Evolutionary conservation across 2,797 vertebrate genomes (phyloP).

Genomic region (Chanos chanos): DNA sequence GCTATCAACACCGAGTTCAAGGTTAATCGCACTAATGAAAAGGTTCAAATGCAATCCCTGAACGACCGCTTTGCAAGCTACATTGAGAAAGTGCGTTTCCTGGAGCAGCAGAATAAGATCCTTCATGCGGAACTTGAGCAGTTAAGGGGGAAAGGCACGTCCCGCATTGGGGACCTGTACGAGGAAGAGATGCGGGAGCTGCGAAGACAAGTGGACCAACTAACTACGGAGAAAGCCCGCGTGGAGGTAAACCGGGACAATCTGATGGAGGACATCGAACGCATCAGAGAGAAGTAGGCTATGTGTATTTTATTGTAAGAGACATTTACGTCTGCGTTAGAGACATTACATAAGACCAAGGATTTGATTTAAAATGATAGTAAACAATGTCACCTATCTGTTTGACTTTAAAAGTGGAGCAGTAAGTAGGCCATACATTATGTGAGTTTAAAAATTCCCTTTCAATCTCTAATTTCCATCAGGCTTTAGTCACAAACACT

Average conservation of each 20-base stretch:
- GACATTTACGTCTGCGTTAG: not conserved
- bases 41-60: conserved; percentile 91
- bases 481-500: too few relatives aligned
- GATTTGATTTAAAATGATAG: not conserved
- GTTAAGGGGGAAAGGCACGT: conserved; percentile 86
- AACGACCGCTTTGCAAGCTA: conserved; percentile 96
- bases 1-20: conserved; percentile 91
- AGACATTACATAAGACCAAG: not conserved
- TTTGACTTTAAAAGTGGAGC: too few relatives aligned
- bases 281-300: conserved; percentile 90
- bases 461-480: too few relatives aligned
- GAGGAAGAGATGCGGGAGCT: conserved; percentile 94
- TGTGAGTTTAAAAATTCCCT: too few relatives aligned
- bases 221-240: conserved; percentile 89
- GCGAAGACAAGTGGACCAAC: conserved; percentile 87
- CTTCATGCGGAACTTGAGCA: conserved; percentile 90
- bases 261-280: conserved; percentile 82
- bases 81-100: conserved; percentile 92
- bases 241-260: conserved; percentile 93
- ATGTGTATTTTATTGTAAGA: conserved; percentile 43
- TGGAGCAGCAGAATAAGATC: conserved; percentile 97
- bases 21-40: conserved; percentile 86
- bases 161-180: conserved; percentile 87
- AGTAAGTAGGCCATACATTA: too few relatives aligned
- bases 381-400: too few relatives aligned